Percentiles rank a stretch among this genome's conserved stretches.
Conservation (phyloP, 2,113 vertebrate species). For the Nibea albiflora region DNA sequence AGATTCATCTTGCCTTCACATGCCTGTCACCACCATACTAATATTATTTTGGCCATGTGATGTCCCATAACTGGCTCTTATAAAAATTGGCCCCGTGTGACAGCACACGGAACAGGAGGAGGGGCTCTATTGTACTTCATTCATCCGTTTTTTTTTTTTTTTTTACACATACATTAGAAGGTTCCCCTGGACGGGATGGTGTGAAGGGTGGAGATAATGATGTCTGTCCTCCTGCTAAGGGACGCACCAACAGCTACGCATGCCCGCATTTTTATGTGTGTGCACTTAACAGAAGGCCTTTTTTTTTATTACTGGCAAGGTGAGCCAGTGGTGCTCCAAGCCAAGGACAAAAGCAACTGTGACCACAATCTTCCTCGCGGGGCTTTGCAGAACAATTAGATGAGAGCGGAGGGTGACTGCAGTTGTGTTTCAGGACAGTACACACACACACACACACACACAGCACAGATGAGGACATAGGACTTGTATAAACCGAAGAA, state of each 20-base stretch:
- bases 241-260: conserved; percentile 37
- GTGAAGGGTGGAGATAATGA: conserved; percentile 82
- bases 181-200: conserved; percentile 75
- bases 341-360: conserved; percentile 84
- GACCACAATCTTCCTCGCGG: conserved; percentile 65
- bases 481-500: neutral
- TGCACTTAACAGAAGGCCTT: conserved; percentile 63
- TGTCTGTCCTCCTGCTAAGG: conserved; percentile 78
- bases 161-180: conserved; percentile 77
- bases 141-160: conserved; percentile 57
- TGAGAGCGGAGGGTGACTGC: conserved; percentile 72
- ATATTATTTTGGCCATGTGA: conserved; percentile 80
- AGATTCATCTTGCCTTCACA: conserved; percentile 77
- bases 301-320: conserved; percentile 75
- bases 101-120: conserved; percentile 37
- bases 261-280: conserved; percentile 23
- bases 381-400: conserved; percentile 79
- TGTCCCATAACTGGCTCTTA: conserved; percentile 81
- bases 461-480: conserved; percentile 6
- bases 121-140: conserved; percentile 25
- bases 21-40: conserved; percentile 77
- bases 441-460: conserved; percentile 12
- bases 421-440: conserved; percentile 63
- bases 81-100: conserved; percentile 80
- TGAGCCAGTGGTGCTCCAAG: conserved; percentile 72